Percentiles rank a stretch among this genome's conserved stretches.
These are phyloP conservation scores for Halictus ligatus DNA, from an alignment of 2,888 invertebrate species.

Conservation along the genomic window DNA sequence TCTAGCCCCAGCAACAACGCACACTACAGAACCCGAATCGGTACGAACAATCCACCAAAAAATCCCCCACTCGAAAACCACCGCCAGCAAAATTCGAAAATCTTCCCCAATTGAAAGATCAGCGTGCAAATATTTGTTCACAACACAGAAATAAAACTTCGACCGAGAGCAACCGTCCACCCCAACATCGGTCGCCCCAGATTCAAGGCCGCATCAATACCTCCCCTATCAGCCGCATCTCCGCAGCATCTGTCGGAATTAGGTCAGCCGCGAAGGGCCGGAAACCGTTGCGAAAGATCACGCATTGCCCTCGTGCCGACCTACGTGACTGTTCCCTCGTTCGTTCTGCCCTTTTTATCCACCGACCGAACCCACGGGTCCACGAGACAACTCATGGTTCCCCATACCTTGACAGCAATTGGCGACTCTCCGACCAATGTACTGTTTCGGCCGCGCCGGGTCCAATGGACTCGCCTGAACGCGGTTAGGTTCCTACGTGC, in stretches of 20 bases:
- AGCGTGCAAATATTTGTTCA: no score
- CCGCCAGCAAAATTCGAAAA: no score
- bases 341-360: neutral
- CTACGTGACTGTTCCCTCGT: constrained; percentile 29
- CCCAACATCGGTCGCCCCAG: neutral
- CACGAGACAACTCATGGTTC: neutral
- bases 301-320: constrained; percentile 8
- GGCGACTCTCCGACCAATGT: constrained; percentile 47
- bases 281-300: constrained; percentile 38
- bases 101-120: no score
- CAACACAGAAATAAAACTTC: neutral
- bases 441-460: neutral
- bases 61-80: no score
- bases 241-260: neutral
- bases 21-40: no score
- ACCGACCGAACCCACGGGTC: no score
- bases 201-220: constrained; percentile 1
- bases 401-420: constrained; percentile 1
- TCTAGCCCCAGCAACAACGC: no score
- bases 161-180: neutral
- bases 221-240: neutral
- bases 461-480: constrained; percentile 1
- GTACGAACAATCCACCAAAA: no score
- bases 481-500: neutral
- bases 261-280: constrained; percentile 24